Percentiles rank a stretch among this genome's conserved stretches.
Evolutionary conservation across 2,113 vertebrate genomes (phyloP).

Genomic region (Cololabis saira): DNA sequence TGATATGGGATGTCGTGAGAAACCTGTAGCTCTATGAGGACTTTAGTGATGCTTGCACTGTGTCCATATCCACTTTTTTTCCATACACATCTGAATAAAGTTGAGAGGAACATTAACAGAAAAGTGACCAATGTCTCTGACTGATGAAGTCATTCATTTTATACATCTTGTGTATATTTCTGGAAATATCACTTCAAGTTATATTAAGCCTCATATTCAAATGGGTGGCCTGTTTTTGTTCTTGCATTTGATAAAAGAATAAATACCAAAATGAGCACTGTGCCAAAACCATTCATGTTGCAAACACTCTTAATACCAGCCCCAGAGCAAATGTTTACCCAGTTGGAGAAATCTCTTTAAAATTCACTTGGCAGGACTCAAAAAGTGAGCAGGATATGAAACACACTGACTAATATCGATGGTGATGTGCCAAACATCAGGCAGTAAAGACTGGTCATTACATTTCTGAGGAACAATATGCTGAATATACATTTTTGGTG

Average conservation of each 20-base stretch:
- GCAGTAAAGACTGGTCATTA: slow-evolving; percentile 14
- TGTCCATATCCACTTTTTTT: neutral
- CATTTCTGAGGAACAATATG: slow-evolving; percentile 29
- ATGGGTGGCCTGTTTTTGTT: slow-evolving; percentile 30
- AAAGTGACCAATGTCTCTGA: neutral
- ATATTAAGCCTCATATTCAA: slow-evolving; percentile 32
- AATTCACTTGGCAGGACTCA: slow-evolving; percentile 58
- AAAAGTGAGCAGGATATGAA: slow-evolving; percentile 48
- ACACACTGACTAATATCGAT: slow-evolving; percentile 40
- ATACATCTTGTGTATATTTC: neutral
- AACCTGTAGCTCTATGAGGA: too few species aligned
- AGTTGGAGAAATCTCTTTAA: slow-evolving; percentile 54
- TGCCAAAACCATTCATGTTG: slow-evolving; percentile 57
- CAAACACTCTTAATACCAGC: slow-evolving; percentile 41
- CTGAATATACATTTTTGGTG: slow-evolving; percentile 47
- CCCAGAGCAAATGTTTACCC: slow-evolving; percentile 61
- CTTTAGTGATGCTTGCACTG: neutral
- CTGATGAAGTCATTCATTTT: neutral
- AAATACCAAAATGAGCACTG: slow-evolving; percentile 42
- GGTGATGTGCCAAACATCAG: slow-evolving; percentile 46
- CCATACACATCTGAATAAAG: neutral
- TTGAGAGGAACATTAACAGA: neutral
- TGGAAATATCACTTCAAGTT: slow-evolving; percentile 18
- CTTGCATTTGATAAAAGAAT: slow-evolving; percentile 41
- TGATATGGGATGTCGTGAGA: too few species aligned